A percentile compares a stretch with the other conserved stretches of the same genome.
These are phyloP conservation scores for Habroteleia sp. DNA, from an alignment of 2,888 invertebrate genomes.

Conservation along the genomic window DNA sequence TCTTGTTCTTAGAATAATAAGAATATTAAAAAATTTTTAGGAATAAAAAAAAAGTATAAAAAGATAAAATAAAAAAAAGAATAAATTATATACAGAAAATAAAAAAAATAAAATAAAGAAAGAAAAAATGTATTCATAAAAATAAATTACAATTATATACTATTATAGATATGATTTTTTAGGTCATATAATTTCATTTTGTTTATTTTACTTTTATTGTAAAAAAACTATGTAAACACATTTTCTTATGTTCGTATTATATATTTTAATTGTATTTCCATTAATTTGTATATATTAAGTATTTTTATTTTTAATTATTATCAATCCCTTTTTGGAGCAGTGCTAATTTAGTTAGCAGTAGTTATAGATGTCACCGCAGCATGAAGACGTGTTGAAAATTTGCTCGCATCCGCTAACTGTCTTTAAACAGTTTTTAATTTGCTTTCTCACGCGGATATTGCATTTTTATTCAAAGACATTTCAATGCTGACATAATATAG, in stretches of 20 bases:
- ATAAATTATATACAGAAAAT: no score
- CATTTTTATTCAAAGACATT: slow-evolving; percentile 39
- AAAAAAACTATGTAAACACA: no score
- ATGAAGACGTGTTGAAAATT: slow-evolving; percentile 50
- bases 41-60: slow-evolving; percentile 2
- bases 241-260: no score
- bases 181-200: no score
- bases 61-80: no score
- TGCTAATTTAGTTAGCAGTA: slow-evolving; percentile 31
- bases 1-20: slow-evolving; percentile 6
- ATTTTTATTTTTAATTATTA: no score
- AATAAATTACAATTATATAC: no score
- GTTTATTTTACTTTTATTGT: no score
- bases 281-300: no score
- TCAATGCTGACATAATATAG: slow-evolving; percentile 24
- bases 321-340: slow-evolving; percentile 45
- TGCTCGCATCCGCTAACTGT: slow-evolving; percentile 44
- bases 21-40: not conserved
- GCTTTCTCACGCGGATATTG: slow-evolving; percentile 37
- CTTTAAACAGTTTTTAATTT: slow-evolving; percentile 39
- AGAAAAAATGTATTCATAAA: no score
- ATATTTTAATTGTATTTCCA: not conserved
- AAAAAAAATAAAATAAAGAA: no score
- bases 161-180: no score
- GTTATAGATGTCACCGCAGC: slow-evolving; percentile 43